A percentile compares a stretch with the other conserved stretches of the same genome.
phyloP scores from a whole-genome alignment of 2,113 vertebrate species.

The Rallus limicola region DNA sequence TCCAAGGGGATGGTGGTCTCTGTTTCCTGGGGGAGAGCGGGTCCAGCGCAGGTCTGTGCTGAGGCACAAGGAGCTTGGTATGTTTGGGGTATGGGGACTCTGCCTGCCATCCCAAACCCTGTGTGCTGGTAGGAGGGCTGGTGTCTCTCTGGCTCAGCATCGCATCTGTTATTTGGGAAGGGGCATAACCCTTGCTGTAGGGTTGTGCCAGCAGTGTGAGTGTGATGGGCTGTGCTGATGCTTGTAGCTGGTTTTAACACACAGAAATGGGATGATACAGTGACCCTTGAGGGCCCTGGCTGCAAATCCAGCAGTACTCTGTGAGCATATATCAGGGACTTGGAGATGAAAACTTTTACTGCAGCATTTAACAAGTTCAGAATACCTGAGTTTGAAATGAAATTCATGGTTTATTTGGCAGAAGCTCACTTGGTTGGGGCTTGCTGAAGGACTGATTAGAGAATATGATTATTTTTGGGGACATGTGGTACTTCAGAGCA shows the following conservation, averaged over 20 bases:
- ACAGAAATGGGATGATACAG: not conserved
- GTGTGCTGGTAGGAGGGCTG: accelerated
- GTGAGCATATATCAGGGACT: not conserved
- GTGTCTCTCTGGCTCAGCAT: not conserved
- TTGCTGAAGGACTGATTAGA: not conserved
- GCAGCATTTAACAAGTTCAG: not conserved
- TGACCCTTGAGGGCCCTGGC: not conserved
- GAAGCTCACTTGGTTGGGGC: not conserved
- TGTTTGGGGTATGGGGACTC: not conserved
- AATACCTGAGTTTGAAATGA: not conserved
- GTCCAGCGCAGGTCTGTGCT: not conserved
- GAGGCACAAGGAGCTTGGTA: accelerated
- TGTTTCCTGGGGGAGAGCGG: not conserved
- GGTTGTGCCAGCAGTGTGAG: not conserved
- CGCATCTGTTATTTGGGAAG: not conserved
- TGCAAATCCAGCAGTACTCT: not conserved
- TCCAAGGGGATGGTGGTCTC: accelerated
- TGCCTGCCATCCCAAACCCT: not conserved
- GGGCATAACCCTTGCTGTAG: not conserved
- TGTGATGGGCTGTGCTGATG: not conserved
- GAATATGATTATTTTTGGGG: not conserved
- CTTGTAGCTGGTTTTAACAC: not conserved
- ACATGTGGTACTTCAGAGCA: not conserved
- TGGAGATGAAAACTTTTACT: not conserved
- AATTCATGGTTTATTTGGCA: not conserved